Base-by-base conservation (phyloP, 2,888 invertebrate species). In the Habroteleia sp. region DNA sequence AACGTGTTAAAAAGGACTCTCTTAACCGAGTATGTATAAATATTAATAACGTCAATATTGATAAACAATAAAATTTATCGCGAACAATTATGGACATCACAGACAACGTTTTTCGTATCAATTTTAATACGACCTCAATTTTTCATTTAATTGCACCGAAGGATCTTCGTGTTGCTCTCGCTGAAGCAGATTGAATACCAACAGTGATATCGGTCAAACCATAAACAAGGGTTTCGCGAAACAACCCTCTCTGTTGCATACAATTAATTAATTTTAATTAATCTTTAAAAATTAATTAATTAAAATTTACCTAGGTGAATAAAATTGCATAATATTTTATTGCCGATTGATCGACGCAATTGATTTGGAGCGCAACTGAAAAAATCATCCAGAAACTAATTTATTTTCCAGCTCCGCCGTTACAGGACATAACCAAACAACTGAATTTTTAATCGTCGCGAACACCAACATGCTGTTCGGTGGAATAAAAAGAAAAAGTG, bases 401-500 rank as follows among this genome's bases (percentile, higher is more conserved):
- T 56, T 8, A 41, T 3, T 33, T 42, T 58, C 23, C 27, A 17
- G 44, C 16, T 41, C 35, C 29, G 23, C 20, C 23, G 23, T 14
- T 31, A 5, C 29, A 11, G 14, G 14, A 8, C 48, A 48, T 11
- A 48, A 60, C 27, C 48, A 48, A 46, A 13, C 37, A 11, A 13
- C n/a, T 31, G 29, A 29, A 41, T 65, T 56, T 44, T 29, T 44
- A 54, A 52, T 39, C 31, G 13, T 16, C 33, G 11, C 52, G 13
- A 65, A 52, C 31, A 17, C 41, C 35, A 31, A 11, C 42, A 3
- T 7, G 25, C 56, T 20, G 56, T 56, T 23, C 25, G 6, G 10
- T 31, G 16, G 42, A 65, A 60, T 54, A 58, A 52, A 63, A 79
- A 75, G 69, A 75, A 75, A 77, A 48, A 42, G 68, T 25, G 46